phyloP scores from a whole-genome alignment of 2,797 vertebrate genomes.

The Rousettus madagascariensis region DNA sequence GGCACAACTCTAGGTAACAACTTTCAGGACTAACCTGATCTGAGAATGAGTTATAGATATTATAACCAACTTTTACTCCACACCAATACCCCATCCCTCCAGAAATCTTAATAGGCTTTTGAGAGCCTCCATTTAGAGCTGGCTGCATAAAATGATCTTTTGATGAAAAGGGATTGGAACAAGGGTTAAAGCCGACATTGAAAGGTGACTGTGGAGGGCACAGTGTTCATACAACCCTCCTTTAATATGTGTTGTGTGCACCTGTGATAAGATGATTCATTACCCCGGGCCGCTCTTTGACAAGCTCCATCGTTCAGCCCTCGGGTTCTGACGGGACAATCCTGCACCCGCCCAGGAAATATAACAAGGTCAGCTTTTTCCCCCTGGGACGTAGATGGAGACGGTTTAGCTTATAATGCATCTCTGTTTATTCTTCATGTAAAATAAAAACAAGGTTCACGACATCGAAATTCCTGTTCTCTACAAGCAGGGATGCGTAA shows the following conservation, averaged over 20 bases:
- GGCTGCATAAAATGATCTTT: slow-evolving; percentile 88
- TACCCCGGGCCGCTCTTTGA: slow-evolving; percentile 95
- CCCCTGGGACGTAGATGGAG: slow-evolving; percentile 80
- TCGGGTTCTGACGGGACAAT: slow-evolving; percentile 98
- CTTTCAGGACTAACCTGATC: slow-evolving; percentile 73
- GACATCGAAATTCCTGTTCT: not conserved
- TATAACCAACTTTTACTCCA: slow-evolving; percentile 84
- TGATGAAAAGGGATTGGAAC: slow-evolving; percentile 92
- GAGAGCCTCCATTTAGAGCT: slow-evolving; percentile 86
- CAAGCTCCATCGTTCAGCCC: slow-evolving; percentile 99
- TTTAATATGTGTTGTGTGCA: slow-evolving; percentile 97
- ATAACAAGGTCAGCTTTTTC: slow-evolving; percentile 98
- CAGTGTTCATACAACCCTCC: slow-evolving; percentile 93
- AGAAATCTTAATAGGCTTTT: slow-evolving; percentile 87
- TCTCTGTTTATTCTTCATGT: slow-evolving; percentile 87
- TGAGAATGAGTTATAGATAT: slow-evolving; percentile 83
- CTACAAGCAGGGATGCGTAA: not conserved
- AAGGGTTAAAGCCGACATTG: slow-evolving; percentile 94
- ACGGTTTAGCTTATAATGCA: slow-evolving; percentile 83
- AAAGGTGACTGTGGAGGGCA: slow-evolving; percentile 94
- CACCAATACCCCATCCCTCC: slow-evolving; percentile 79
- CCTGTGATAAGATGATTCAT: slow-evolving; percentile 99
- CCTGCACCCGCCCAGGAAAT: slow-evolving; percentile 95
- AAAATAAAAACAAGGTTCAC: slow-evolving; percentile 59
- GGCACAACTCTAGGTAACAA: slow-evolving; percentile 72